Conservation (phyloP, 2,888 invertebrate species). For the Thera obeliscata region DNA sequence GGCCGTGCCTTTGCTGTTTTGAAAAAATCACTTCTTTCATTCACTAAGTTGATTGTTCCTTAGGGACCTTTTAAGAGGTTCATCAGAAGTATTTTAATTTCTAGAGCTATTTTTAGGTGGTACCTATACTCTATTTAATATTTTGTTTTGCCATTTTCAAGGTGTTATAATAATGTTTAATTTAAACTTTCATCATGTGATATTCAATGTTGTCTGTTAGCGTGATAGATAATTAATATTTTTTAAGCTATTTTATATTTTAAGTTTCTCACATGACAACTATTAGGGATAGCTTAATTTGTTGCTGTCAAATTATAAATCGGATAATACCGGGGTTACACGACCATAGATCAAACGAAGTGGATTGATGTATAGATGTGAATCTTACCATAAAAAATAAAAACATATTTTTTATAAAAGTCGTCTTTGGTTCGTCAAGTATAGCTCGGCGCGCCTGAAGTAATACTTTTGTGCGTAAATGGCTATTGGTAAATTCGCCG, state of each 20-base stretch:
- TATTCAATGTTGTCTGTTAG: slow-evolving; percentile 83
- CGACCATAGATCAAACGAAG: slow-evolving; percentile 1
- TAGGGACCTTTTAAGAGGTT: slow-evolving; percentile 35
- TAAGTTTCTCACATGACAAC: slow-evolving; percentile 76
- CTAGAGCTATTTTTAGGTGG: slow-evolving; percentile 45
- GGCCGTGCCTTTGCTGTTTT: background rate
- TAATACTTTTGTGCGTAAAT: no score
- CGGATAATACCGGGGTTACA: slow-evolving; percentile 37
- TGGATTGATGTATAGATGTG: background rate
- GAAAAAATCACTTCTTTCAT: slow-evolving; percentile 1
- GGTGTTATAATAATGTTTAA: slow-evolving; percentile 59
- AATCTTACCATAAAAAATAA: no score
- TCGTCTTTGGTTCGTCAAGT: no score
- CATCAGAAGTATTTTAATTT: slow-evolving; percentile 55
- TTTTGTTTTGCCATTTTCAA: slow-evolving; percentile 67
- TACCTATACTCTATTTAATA: slow-evolving; percentile 44
- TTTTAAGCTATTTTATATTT: slow-evolving; percentile 66
- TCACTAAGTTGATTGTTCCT: slow-evolving; percentile 54
- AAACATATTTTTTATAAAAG: no score
- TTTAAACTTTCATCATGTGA: slow-evolving; percentile 80
- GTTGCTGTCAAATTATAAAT: slow-evolving; percentile 65
- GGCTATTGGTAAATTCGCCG: no score
- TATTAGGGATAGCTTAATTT: slow-evolving; percentile 55
- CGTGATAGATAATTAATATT: slow-evolving; percentile 68
- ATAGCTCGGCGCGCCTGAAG: no score